Base-by-base conservation (phyloP, 2,888 invertebrate species). In the Gymnocheta viridis region DNA sequence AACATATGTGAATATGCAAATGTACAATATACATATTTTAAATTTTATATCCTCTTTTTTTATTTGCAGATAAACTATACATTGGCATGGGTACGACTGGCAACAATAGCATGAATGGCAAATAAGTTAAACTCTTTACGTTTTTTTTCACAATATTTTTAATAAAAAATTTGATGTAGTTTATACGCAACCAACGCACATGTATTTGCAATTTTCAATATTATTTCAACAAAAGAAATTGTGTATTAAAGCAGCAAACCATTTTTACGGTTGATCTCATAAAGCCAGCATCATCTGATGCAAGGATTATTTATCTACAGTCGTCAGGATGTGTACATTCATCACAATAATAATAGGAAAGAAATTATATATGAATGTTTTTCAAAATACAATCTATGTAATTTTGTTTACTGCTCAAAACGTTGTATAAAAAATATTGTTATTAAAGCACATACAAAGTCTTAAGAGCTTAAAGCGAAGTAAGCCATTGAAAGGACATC, bases 171-270 rank as follows among this genome's bases (percentile, higher is more conserved):
- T 24, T 62, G 62, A 38, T 44, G 56, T 44, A 56, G 44, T n/a
- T 64, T 24, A 64, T 51, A 74, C 19, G 62, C 41, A 74, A 44
- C 2, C 19, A 58, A 58, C 44, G 51, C 62, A 76, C 29, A 66
- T 66, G 58, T 67, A 69, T 66, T 56, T 60, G 44, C 29, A 58
- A 60, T 77, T 49, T 67, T 47, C 35, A 58, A 66, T 77, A 49
- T 38, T 35, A 77, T 77, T 67, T 76, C 22, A 66, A 56, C 41
- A 76, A 66, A 76, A 76, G 67, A 77, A 77, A 77, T 62, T 51
- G 38, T 41, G n/a, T 38, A 70, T 44, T 19, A 73, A 66, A 66
- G 64, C 41, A 44, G 17, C 62, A 56, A n/a, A 29, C 38, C 41
- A 44, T 56, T 56, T 58, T 77, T 58, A 58, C 47, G 67, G 47